Evolutionary conservation across 2,888 invertebrate genomes (phyloP).

Genomic region (Ophion obscuratus): DNA sequence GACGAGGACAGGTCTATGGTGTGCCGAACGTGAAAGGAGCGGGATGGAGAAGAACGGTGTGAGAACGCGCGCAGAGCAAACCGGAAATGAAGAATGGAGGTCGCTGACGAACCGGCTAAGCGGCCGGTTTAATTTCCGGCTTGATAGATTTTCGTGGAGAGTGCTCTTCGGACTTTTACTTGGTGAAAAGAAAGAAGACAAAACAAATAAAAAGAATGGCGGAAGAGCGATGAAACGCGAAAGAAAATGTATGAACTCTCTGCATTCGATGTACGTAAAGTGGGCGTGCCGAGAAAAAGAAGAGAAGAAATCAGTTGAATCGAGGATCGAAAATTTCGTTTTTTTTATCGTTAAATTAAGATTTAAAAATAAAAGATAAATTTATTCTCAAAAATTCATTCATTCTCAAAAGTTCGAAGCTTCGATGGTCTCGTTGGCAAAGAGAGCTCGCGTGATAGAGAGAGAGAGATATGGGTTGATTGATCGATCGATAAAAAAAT

Average conservation of each 20-base stretch:
- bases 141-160: constrained; percentile 71
- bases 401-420: too few relatives aligned
- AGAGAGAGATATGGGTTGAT: too few relatives aligned
- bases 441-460: too few relatives aligned
- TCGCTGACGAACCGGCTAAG: constrained; percentile 63
- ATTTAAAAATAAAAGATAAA: too few relatives aligned
- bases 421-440: too few relatives aligned
- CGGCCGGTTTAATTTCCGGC: constrained; percentile 78
- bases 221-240: constrained; percentile 10
- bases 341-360: too few relatives aligned
- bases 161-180: constrained; percentile 37
- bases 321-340: too few relatives aligned
- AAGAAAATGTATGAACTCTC: constrained; percentile 19
- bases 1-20: neutral
- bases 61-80: constrained; percentile 42
- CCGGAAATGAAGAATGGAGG: constrained; percentile 68
- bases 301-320: neutral
- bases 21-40: neutral
- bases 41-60: neutral
- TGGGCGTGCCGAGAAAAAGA: constrained; percentile 16
- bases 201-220: neutral
- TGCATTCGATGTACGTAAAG: neutral
- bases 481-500: too few relatives aligned
- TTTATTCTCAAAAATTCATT: too few relatives aligned
- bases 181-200: constrained; percentile 7